A percentile compares a stretch with the other conserved stretches of the same genome.
These are phyloP conservation scores for Isaurus tuberculatus DNA, from an alignment of 92 coral and sea anemone species.

Conservation along the genomic window DNA sequence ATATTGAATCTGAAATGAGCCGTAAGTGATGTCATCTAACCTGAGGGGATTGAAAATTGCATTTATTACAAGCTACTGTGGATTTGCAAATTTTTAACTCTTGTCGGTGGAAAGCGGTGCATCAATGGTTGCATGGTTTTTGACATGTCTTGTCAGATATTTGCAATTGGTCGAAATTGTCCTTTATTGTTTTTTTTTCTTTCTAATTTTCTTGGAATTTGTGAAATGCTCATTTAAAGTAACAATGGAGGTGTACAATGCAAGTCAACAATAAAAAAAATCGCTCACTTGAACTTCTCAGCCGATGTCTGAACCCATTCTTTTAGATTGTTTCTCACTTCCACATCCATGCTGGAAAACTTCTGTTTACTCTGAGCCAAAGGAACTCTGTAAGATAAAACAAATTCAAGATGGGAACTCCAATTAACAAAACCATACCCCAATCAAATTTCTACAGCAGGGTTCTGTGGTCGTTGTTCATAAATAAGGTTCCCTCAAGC, in stretches of 20 bases:
- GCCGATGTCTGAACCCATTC: slow-evolving; percentile 83
- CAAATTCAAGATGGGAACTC: background rate
- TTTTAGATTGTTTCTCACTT: slow-evolving; percentile 86
- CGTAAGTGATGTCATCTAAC: slow-evolving; percentile 94
- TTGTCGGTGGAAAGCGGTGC: background rate
- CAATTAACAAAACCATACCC: too few relatives aligned
- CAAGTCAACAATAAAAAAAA: background rate
- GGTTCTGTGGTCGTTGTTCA: too few relatives aligned
- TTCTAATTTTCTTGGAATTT: background rate
- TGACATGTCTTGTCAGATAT: too few relatives aligned
- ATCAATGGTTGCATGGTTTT: background rate
- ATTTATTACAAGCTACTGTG: background rate
- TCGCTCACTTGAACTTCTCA: slow-evolving; percentile 89
- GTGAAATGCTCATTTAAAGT: background rate
- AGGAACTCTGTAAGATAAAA: slow-evolving; percentile 69
- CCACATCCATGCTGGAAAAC: slow-evolving; percentile 88
- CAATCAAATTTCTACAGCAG: too few relatives aligned
- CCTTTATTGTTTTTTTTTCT: background rate
- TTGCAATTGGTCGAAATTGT: background rate
- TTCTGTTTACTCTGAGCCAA: slow-evolving; percentile 88
- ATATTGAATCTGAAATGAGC: slow-evolving; percentile 87
- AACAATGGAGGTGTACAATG: background rate
- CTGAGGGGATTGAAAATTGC: slow-evolving; percentile 44
- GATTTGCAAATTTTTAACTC: background rate
- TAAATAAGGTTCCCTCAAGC: too few relatives aligned